A percentile compares a stretch with the other conserved stretches of the same genome.
Evolutionary conservation across 2,888 invertebrate genomes (phyloP).

Genomic region (Acrobasis repandana): DNA sequence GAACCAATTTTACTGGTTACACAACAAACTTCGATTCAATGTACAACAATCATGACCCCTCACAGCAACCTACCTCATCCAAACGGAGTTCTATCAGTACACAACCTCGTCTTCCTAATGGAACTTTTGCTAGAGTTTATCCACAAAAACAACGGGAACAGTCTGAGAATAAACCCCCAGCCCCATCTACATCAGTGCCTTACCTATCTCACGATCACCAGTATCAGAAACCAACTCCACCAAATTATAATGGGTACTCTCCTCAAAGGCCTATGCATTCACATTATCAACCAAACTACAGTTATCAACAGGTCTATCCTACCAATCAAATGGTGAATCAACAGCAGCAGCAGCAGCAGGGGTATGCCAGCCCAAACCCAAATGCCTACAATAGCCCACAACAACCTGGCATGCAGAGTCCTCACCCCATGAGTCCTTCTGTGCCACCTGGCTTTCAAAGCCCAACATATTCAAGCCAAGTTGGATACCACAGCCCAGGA

Average conservation of each 20-base stretch:
- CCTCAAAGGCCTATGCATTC: constrained; percentile 65
- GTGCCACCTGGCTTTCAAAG: constrained; percentile 72
- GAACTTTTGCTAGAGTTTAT: constrained; percentile 66
- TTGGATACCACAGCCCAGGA: constrained; percentile 68
- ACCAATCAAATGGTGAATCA: constrained; percentile 64
- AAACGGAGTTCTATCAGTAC: constrained; percentile 67
- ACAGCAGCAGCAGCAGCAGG: constrained; percentile 58
- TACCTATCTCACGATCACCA: constrained; percentile 76
- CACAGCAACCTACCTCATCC: constrained; percentile 57
- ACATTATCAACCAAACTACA: constrained; percentile 70
- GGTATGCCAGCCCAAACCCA: constrained; percentile 65
- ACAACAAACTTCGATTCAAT: constrained; percentile 75
- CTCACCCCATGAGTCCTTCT: constrained; percentile 63
- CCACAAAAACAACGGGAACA: constrained; percentile 60
- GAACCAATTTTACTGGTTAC: constrained; percentile 74
- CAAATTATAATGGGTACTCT: constrained; percentile 67
- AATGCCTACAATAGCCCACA: constrained; percentile 71
- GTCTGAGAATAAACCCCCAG: constrained; percentile 51
- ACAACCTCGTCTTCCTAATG: constrained; percentile 64
- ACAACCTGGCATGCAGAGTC: constrained; percentile 69
- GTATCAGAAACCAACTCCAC: constrained; percentile 66
- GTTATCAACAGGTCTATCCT: constrained; percentile 65
- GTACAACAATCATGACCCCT: constrained; percentile 70
- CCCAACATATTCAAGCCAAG: constrained; percentile 69
- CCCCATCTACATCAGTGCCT: constrained; percentile 55